These are phyloP conservation scores for Heliocidaris tuberculata DNA, from an alignment of 35 echinoderm and acorn worm genomes.

Conservation along the genomic window DNA sequence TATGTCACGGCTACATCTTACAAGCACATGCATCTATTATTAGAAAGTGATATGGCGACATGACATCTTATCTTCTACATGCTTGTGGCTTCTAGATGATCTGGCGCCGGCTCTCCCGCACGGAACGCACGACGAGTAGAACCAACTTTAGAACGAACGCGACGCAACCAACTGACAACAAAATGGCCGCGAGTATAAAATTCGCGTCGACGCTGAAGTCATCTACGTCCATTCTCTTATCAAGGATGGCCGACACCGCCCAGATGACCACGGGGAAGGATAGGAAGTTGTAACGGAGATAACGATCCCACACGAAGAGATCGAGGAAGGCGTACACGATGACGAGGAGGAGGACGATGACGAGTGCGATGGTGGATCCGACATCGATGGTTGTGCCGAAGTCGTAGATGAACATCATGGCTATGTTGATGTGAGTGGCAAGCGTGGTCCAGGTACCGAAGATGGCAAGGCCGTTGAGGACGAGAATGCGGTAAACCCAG, in stretches of 20 bases:
- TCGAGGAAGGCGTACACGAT: slow-evolving; percentile 70
- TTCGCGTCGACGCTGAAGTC: slow-evolving; percentile 52
- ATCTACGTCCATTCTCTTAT: slow-evolving; percentile 24
- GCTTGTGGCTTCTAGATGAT: too few species aligned
- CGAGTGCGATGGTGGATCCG: slow-evolving; percentile 61
- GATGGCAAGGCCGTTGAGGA: slow-evolving; percentile 82
- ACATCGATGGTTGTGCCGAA: slow-evolving; percentile 13
- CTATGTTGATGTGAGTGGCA: slow-evolving; percentile 76
- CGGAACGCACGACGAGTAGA: neutral
- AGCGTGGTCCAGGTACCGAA: slow-evolving; percentile 83
- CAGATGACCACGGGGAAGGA: slow-evolving; percentile 72
- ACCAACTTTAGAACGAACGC: slow-evolving; percentile 62
- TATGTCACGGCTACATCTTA: too few species aligned
- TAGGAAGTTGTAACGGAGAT: slow-evolving; percentile 71
- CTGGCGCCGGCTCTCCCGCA: neutral
- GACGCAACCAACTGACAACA: slow-evolving; percentile 48
- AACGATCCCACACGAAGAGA: slow-evolving; percentile 60
- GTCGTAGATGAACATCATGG: slow-evolving; percentile 66
- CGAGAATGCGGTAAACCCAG: slow-evolving; percentile 49
- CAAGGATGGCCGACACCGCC: slow-evolving; percentile 63
- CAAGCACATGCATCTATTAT: too few species aligned
- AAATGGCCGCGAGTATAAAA: slow-evolving; percentile 51
- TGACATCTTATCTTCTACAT: too few species aligned
- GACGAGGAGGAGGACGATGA: slow-evolving; percentile 51
- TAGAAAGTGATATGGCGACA: too few species aligned